These are phyloP conservation scores for Ferdinandea cuprea DNA, from an alignment of 2,888 invertebrate genomes.

Conservation along the genomic window DNA sequence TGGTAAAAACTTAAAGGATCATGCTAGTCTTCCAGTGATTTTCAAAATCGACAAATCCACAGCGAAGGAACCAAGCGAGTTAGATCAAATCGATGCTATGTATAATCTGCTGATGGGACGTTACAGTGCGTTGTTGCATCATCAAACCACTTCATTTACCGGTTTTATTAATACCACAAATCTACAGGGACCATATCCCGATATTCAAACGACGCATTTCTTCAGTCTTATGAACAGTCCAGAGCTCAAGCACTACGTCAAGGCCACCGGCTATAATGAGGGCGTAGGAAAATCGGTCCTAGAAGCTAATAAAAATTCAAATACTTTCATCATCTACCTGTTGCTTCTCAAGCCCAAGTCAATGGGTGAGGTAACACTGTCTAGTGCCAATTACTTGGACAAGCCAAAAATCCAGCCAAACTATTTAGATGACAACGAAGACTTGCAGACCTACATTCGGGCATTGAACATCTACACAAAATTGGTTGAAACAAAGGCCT, in stretches of 20 bases:
- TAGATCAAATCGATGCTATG: conserved; percentile 82
- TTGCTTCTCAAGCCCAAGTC: conserved; percentile 83
- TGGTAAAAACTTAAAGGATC: conserved; percentile 91
- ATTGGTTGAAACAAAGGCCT: conserved; percentile 82
- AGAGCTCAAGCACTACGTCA: conserved; percentile 80
- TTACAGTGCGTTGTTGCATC: conserved; percentile 84
- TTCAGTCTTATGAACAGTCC: conserved; percentile 83
- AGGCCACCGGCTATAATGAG: conserved; percentile 80
- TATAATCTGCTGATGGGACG: conserved; percentile 84
- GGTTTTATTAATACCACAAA: conserved; percentile 86
- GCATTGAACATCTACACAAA: conserved; percentile 80
- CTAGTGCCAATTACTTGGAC: conserved; percentile 84
- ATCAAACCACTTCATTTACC: conserved; percentile 83
- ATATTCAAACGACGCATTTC: conserved; percentile 85
- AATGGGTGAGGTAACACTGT: conserved; percentile 84
- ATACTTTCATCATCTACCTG: conserved; percentile 80
- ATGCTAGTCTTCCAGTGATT: conserved; percentile 86
- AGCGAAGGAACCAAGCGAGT: conserved; percentile 81
- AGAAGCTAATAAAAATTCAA: conserved; percentile 79
- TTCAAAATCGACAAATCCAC: conserved; percentile 83
- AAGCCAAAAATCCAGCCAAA: conserved; percentile 86
- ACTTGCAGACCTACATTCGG: conserved; percentile 82
- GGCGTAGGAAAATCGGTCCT: conserved; percentile 80
- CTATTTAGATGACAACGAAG: conserved; percentile 85
- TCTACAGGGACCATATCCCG: conserved; percentile 84